These are phyloP conservation scores for Rhopalosiphum maidis DNA, from an alignment of 1,140 invertebrate species.

Conservation along the genomic window DNA sequence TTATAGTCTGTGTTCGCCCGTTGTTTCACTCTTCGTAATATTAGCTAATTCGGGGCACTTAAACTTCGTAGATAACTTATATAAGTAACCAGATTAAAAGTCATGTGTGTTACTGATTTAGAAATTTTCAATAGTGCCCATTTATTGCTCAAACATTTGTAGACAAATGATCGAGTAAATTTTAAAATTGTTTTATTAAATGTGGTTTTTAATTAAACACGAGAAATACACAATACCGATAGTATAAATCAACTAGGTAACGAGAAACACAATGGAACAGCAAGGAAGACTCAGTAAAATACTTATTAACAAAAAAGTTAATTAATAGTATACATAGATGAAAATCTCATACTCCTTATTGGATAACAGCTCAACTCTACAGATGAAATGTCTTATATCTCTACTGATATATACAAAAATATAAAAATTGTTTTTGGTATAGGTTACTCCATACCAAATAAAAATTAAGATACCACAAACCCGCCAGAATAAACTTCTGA, in stretches of 20 bases:
- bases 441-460: too few relatives aligned
- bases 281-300: not conserved
- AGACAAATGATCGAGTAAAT: not conserved
- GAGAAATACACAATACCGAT: not conserved
- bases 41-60: not conserved
- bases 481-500: too few relatives aligned
- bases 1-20: not conserved
- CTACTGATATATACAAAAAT: too few relatives aligned
- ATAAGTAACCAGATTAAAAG: not conserved
- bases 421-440: too few relatives aligned
- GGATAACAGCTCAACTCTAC: too few relatives aligned
- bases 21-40: not conserved
- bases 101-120: not conserved
- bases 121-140: not conserved
- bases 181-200: not conserved
- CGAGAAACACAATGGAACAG: not conserved
- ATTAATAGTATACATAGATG: too few relatives aligned
- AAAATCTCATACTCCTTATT: too few relatives aligned
- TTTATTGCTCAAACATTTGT: not conserved
- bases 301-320: not conserved
- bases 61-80: not conserved
- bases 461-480: too few relatives aligned
- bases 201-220: not conserved
- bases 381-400: too few relatives aligned
- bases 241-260: not conserved